Conservation (phyloP, 2,113 vertebrate species). For the Crotalus helleri region DNA sequence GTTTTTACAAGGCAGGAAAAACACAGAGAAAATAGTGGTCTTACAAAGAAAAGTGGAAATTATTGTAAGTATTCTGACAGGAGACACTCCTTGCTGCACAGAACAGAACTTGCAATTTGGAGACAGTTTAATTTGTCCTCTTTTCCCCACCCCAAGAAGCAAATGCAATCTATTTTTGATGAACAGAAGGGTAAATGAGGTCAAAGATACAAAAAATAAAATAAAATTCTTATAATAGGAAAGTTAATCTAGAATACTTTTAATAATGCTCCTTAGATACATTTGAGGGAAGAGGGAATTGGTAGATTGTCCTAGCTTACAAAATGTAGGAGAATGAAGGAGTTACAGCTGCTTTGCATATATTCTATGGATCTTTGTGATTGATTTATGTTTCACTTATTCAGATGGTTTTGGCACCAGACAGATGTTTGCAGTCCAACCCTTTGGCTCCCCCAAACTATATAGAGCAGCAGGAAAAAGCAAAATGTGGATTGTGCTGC, state of each 20-base stretch:
- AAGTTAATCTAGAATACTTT: background rate
- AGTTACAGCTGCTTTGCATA: background rate
- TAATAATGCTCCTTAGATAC: background rate
- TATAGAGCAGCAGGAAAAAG: background rate
- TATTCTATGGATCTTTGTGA: background rate
- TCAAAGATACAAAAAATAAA: background rate
- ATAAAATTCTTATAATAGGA: background rate
- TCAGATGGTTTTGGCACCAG: background rate
- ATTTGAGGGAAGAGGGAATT: background rate
- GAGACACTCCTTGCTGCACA: background rate
- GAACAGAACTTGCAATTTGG: background rate
- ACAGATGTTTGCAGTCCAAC: background rate
- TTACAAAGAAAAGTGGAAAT: background rate
- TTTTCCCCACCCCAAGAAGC: background rate
- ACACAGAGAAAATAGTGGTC: background rate
- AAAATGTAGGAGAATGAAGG: background rate
- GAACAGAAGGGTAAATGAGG: background rate
- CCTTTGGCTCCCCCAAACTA: too few species aligned
- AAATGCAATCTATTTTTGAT: background rate
- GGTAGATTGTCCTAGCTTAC: background rate
- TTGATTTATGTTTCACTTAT: background rate
- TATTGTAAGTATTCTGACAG: background rate
- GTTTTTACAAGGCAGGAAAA: background rate
- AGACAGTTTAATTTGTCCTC: background rate
- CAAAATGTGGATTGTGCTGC: background rate